These are phyloP conservation scores for Megaceryle torquata DNA, from an alignment of 2,113 vertebrate genomes.

Conservation along the genomic window DNA sequence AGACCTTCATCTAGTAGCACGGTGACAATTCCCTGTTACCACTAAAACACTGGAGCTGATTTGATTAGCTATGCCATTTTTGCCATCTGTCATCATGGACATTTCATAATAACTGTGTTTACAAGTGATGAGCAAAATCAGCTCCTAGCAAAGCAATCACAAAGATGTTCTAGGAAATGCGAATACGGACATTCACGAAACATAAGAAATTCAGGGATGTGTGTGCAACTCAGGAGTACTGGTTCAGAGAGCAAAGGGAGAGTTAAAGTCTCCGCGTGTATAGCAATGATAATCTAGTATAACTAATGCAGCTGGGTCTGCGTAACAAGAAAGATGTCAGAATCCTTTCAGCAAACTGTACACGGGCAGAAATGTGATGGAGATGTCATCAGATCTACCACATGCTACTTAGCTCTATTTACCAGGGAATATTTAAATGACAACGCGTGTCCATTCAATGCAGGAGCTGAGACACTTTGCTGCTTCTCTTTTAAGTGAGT, in stretches of 20 bases:
- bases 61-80: conserved; percentile 39
- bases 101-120: conserved; percentile 50
- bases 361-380: neutral
- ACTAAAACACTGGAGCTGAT: conserved; percentile 31
- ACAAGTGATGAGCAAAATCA: neutral
- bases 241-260: neutral
- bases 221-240: neutral
- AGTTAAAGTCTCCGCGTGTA: neutral
- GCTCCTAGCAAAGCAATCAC: conserved; percentile 22
- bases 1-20: neutral
- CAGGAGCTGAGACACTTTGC: neutral
- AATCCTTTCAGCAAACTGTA: neutral
- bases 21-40: conserved; percentile 32
- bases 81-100: conserved; percentile 53
- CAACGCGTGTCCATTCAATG: neutral
- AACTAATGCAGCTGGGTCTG: neutral
- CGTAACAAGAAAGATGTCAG: neutral
- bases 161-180: conserved; percentile 17
- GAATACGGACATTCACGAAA: neutral
- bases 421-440: neutral
- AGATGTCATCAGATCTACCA: neutral
- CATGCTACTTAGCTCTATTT: neutral
- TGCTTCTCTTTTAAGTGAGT: neutral
- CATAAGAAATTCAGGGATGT: neutral
- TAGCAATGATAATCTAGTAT: neutral